Base-by-base conservation (phyloP, 2,113 vertebrate species). In the Suricata suricatta region DNA sequence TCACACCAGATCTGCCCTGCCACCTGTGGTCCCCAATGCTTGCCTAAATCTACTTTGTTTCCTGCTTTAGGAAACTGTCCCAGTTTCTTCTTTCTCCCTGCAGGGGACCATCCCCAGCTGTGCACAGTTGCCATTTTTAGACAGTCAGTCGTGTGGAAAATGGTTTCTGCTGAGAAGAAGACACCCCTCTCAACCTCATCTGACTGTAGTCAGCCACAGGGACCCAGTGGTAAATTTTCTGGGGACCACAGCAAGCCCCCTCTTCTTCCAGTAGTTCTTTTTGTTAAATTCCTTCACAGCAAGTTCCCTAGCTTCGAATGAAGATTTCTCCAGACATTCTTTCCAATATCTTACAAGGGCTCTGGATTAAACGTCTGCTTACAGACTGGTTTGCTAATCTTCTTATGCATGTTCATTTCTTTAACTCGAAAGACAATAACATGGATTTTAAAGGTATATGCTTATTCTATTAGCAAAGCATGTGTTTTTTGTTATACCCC, bases 201-300 rank as follows among this genome's bases (percentile, higher is more conserved):
- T 99, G 99, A 74, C 98, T 99, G n/a, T 98, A 98, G 93, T 97
- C 98, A 86, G 98, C n/a, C 1, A 94, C 54, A 5, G 97, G 33
- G 21, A 96, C 2, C 98, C 99, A 52, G 99, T 90, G 63, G 99
- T 98, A 29, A 97, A 99, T 96, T 99, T 99, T 63, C 99, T 98
- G 87, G 99, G 99, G 19, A 99, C 81, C 27, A 99, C 96, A 15
- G 99, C 87, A 47, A 99, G 97, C 0, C 99, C 99, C 76, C 98
- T 99, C 98, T 99, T 99, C 97, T 98, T 99, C 99, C 99, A 99
- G 94, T 97, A 98, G 98, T 98, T 99, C 83, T 99, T 98, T 92
- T 97, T 97, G 97, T 99, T 99, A 82, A 99, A 99, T 93, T 98
- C 98, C 41, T 98, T 96, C 0, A 98, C 83, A n/a, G 97, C 98